Conservation (phyloP, 2,113 vertebrate genomes). For the Thomomys bottae region DNA sequence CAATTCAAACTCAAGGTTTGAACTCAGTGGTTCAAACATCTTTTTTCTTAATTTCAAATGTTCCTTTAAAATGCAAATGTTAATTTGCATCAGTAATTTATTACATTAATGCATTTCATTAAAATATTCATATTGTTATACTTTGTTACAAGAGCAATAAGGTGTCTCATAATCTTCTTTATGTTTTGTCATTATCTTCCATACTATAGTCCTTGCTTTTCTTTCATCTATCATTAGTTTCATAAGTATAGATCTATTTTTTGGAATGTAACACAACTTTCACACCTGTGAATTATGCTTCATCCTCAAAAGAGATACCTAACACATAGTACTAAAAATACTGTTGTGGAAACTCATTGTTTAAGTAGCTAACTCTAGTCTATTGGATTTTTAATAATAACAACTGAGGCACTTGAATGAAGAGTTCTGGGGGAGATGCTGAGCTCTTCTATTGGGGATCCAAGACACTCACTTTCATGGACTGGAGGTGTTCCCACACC, state of each 20-base stretch:
- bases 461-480: neutral
- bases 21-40: neutral
- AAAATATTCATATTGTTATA: neutral
- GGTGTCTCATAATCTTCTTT: fast-evolving
- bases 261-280: neutral
- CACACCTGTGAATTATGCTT: neutral
- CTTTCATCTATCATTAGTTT: neutral
- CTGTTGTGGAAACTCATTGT: neutral
- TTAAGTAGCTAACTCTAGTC: neutral
- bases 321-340: neutral
- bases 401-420: fast-evolving
- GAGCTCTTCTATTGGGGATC: neutral
- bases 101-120: neutral
- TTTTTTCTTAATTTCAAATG: conserved; percentile 11
- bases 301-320: neutral
- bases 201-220: neutral
- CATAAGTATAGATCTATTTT: neutral
- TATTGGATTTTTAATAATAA: neutral
- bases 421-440: neutral
- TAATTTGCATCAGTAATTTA: neutral
- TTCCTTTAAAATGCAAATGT: neutral
- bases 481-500: fast-evolving
- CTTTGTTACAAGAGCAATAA: neutral
- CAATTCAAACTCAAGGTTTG: too few relatives aligned
- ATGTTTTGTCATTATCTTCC: neutral